phyloP scores from a whole-genome alignment of 2,888 invertebrate genomes.

The Deilephila elpenor region DNA sequence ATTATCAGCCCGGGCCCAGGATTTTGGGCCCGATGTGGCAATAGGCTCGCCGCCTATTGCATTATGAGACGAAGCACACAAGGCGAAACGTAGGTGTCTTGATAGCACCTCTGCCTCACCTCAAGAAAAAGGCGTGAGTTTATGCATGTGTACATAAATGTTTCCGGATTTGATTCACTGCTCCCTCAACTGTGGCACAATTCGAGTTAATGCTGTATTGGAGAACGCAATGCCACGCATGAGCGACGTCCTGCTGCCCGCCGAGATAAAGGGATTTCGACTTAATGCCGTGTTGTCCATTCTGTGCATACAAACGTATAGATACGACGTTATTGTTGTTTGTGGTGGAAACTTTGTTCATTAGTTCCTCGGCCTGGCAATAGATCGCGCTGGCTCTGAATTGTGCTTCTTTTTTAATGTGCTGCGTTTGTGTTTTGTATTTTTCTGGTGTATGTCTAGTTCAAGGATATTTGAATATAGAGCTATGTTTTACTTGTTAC shows the following conservation, averaged over 20 bases:
- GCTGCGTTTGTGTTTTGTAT: background rate
- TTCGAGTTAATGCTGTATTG: constrained; percentile 32
- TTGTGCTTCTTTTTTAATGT: background rate
- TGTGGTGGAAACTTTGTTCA: constrained; percentile 20
- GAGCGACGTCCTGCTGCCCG: constrained; percentile 51
- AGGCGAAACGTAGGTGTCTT: too few relatives aligned
- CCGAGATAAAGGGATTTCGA: constrained; percentile 60
- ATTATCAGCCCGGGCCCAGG: too few relatives aligned
- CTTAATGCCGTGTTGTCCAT: constrained; percentile 56
- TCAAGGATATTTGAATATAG: too few relatives aligned
- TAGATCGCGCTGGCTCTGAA: background rate
- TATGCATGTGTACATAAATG: background rate
- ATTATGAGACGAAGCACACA: too few relatives aligned
- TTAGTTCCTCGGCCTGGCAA: constrained; percentile 30
- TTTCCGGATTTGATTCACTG: background rate
- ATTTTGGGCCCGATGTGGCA: too few relatives aligned
- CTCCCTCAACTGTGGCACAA: background rate
- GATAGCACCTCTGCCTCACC: too few relatives aligned
- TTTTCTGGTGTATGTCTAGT: background rate
- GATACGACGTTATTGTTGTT: background rate
- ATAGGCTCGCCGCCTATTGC: too few relatives aligned
- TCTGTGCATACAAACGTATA: constrained; percentile 32
- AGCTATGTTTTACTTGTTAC: too few relatives aligned
- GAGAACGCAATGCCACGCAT: constrained; percentile 55
- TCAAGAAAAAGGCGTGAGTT: too few relatives aligned